Base-by-base conservation (phyloP, 2,888 invertebrate species). In the Entomobrya proxima region DNA sequence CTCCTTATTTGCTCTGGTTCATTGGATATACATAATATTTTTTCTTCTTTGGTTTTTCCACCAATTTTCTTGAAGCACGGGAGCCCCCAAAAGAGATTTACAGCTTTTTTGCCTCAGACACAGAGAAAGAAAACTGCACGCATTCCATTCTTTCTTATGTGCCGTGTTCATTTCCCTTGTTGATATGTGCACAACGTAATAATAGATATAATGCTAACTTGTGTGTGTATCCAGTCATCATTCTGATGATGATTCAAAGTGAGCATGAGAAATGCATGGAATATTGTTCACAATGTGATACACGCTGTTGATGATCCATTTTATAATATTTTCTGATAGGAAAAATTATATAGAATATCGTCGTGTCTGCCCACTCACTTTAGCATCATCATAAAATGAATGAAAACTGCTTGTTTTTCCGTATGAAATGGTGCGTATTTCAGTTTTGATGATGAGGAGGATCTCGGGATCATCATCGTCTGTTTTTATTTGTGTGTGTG, bases 121-220 rank as follows among this genome's bases (percentile, higher is more conserved):
- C 5, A 52, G 55, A 27, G 55, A 55, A 24, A 52, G 52, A 61
- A 30, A 61, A 30, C 32, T 32, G 21, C 9, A 61, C n/a, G 32
- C 32, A 35, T 11, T 18, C 2, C 32, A 52, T 67, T 82, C 81
- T 82, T 74, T 78, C 40, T 52, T 58, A n/a, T n/a, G n/a, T n/a
- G n/a, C n/a, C 44, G 3, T 52, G 50, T 74, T 76, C 76, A 77
- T 64, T 83, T 83, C 83, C 83, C 83, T 83, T 83, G 83, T 83
- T 83, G 83, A 83, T 82, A 64, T 83, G 80, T 52, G 15, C 32
- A 61, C 1, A n/a, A 18, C 21, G 37, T 21, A 82, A 32, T 30
- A 55, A 80, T 69, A 80, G 18, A 52, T 52, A 2, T 18, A 1
- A 2, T 52, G 24, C 52, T 21, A 13, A 7, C 21, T 37, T 32